Base-by-base conservation (phyloP, 2,797 vertebrate species). In the Argentina silus region DNA sequence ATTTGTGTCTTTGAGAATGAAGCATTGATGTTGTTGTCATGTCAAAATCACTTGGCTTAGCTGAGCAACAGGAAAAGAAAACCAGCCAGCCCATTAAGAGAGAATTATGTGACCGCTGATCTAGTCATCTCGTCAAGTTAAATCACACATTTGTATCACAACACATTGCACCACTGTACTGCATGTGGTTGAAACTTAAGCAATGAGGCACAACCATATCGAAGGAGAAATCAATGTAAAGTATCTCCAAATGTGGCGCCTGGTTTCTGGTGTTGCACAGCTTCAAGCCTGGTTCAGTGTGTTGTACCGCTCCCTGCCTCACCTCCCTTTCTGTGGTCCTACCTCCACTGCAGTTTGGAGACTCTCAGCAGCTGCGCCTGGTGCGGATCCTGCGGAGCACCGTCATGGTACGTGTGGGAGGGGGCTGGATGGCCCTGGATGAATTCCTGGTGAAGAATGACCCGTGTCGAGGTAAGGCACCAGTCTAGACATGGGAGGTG, bases 361-460 rank as follows among this genome's bases (percentile, higher is more conserved):
- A 99, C 87, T 99, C 98, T 57, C 98, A 99, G 83, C 98, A 99
- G 87, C 94, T 99, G 43, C 96, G 98, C 8, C 95, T 99, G 3
- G 98, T 99, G 66, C 95, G 98, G 7, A 99, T 99, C 87, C 91
- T 99, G 6, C 94, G 98, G 83, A 99, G 98, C 84, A 99, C 98
- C 0, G 98, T 99, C 78, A 99, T 99, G 98, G 98, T 99, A 85
- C 96, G 98, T 0, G 98, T 99, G 47, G 98, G 98, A 74, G 98
- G 98, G 67, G 98, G 98, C 82, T 99, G 98, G 98, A 99, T 99
- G 98, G 98, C 98, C 1, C 95, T 99, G 5, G 98, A 99, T 78
- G 98, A 99, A 90, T 99, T 99, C 91, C 91, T 99, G 75, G 98
- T 99, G 88, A 99, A 99, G 93, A 99, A 99, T 0, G 98, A 99